phyloP scores from a whole-genome alignment of 1,140 invertebrate genomes.

The Samia ricini region DNA sequence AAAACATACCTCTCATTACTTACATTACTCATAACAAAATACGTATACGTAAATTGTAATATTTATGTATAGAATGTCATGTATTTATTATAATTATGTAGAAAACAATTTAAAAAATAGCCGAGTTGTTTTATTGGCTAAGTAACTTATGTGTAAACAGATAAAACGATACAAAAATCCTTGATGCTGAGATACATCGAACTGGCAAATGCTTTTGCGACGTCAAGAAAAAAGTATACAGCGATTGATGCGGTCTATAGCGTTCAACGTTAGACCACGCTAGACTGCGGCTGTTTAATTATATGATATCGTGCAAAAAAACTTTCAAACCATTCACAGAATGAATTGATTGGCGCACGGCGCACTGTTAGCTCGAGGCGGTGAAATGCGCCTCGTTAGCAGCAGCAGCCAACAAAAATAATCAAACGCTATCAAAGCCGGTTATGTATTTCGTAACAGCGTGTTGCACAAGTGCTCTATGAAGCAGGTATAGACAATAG shows the following conservation, averaged over 20 bases:
- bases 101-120: too few species aligned
- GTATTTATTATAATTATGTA: too few species aligned
- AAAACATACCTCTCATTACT: too few species aligned
- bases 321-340: background rate
- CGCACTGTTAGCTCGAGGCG: background rate
- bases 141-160: too few species aligned
- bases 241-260: background rate
- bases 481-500: slow-evolving; percentile 41
- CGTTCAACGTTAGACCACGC: background rate
- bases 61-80: too few species aligned
- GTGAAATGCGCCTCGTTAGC: background rate
- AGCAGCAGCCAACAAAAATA: background rate
- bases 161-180: too few species aligned
- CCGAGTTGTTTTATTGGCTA: too few species aligned
- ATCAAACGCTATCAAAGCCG: slow-evolving; percentile 5
- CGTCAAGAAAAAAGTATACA: too few species aligned
- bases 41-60: too few species aligned
- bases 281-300: background rate
- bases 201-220: too few species aligned
- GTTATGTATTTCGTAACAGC: slow-evolving; percentile 30
- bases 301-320: background rate
- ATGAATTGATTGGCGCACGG: slow-evolving; percentile 1
- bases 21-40: too few species aligned
- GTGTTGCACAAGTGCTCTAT: slow-evolving; percentile 39
- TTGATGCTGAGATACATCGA: too few species aligned